phyloP scores from a whole-genome alignment of 2,888 invertebrate genomes.

The Synanthedon tipuliformis region DNA sequence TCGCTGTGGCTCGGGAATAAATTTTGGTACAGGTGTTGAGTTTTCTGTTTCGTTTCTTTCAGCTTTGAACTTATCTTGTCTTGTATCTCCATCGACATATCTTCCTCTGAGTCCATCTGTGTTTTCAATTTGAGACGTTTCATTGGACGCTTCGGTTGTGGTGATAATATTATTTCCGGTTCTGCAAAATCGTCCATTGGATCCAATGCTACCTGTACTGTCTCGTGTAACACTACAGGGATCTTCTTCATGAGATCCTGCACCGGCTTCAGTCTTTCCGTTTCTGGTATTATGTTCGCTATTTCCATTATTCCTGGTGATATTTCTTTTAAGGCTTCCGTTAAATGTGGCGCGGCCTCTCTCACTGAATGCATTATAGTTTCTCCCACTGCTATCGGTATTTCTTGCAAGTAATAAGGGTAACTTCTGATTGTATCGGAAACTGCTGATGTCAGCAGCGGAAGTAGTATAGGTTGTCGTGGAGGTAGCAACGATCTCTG shows the following conservation, averaged over 20 bases:
- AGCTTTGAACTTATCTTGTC: slow-evolving; percentile 39
- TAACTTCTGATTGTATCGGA: slow-evolving; percentile 59
- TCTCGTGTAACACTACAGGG: slow-evolving; percentile 52
- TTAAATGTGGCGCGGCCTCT: slow-evolving; percentile 58
- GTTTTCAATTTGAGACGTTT: slow-evolving; percentile 19
- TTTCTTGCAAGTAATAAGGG: slow-evolving; percentile 62
- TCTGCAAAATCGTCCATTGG: slow-evolving; percentile 27
- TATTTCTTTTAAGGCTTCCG: slow-evolving; percentile 54
- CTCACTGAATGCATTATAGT: slow-evolving; percentile 57
- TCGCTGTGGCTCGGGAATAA: slow-evolving; percentile 49
- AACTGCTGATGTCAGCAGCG: slow-evolving; percentile 51
- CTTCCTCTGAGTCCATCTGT: slow-evolving; percentile 24
- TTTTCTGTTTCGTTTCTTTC: slow-evolving; percentile 49
- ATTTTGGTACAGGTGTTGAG: slow-evolving; percentile 45
- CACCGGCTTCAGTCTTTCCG: slow-evolving; percentile 35
- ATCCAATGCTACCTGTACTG: slow-evolving; percentile 47
- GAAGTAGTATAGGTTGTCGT: slow-evolving; percentile 45
- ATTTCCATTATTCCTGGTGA: slow-evolving; percentile 60
- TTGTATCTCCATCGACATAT: slow-evolving; percentile 24
- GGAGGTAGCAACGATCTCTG: slow-evolving; percentile 38
- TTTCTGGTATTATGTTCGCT: slow-evolving; percentile 49
- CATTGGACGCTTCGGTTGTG: slow-evolving; percentile 12
- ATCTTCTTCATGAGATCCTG: slow-evolving; percentile 49
- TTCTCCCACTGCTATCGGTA: slow-evolving; percentile 57
- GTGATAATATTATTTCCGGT: slow-evolving; percentile 21